Conservation (phyloP, 1,140 invertebrate species). For the Pectinophora gossypiella region DNA sequence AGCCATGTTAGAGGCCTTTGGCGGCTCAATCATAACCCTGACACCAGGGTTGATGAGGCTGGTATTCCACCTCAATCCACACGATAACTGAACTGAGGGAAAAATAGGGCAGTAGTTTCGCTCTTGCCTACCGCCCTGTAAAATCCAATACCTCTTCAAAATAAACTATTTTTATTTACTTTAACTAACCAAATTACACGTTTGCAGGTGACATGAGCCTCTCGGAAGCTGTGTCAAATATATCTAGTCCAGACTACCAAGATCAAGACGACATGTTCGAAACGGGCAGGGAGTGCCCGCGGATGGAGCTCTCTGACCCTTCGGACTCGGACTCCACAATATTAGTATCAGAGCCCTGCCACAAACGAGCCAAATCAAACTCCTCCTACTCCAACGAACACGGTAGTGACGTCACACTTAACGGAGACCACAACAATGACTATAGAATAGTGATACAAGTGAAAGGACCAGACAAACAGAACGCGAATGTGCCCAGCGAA, state of each 20-base stretch:
- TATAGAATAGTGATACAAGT: slow-evolving; percentile 89
- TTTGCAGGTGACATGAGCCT: slow-evolving; percentile 80
- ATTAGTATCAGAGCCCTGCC: slow-evolving; percentile 84
- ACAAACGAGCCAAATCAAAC: slow-evolving; percentile 77
- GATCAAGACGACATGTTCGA: slow-evolving; percentile 79
- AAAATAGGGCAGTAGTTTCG: too few relatives aligned
- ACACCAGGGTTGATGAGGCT: too few relatives aligned
- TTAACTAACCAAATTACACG: neutral
- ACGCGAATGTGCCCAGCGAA: slow-evolving; percentile 33
- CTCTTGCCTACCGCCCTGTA: too few relatives aligned
- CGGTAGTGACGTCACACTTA: slow-evolving; percentile 66
- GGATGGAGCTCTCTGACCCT: slow-evolving; percentile 90
- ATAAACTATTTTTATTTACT: too few relatives aligned
- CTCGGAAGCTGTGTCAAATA: slow-evolving; percentile 89
- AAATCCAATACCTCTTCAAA: too few relatives aligned
- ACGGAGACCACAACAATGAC: slow-evolving; percentile 78
- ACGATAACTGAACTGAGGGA: too few relatives aligned
- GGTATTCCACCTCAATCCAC: too few relatives aligned
- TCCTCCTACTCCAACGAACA: slow-evolving; percentile 60
- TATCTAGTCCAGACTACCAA: slow-evolving; percentile 91
- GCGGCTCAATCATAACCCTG: too few relatives aligned
- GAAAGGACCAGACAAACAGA: slow-evolving; percentile 81
- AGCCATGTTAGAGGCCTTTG: too few relatives aligned
- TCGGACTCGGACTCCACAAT: slow-evolving; percentile 90
- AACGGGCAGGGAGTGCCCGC: slow-evolving; percentile 79